These are phyloP conservation scores for Hippocampus mohnikei DNA, from an alignment of 2,113 vertebrate species.

Conservation along the genomic window DNA sequence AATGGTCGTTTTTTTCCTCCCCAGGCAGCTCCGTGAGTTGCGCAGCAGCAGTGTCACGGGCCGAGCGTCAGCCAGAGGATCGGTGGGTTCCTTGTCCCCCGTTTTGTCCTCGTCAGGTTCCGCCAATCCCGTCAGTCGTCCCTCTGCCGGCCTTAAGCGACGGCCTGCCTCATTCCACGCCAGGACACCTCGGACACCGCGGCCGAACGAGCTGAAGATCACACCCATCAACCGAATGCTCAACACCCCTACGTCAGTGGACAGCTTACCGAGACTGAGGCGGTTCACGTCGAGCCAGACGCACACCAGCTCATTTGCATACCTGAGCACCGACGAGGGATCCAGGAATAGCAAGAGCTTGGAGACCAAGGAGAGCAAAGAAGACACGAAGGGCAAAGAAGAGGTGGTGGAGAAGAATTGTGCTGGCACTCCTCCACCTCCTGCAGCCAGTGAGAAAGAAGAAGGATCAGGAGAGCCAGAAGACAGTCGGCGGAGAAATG, in stretches of 20 bases:
- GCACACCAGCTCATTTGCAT: slow-evolving; percentile 86
- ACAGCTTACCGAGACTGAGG: slow-evolving; percentile 89
- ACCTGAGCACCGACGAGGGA: slow-evolving; percentile 81
- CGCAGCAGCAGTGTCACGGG: slow-evolving; percentile 76
- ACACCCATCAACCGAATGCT: slow-evolving; percentile 88
- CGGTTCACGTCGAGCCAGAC: slow-evolving; percentile 87
- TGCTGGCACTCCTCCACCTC: slow-evolving; percentile 30
- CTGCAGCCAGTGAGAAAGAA: slow-evolving; percentile 36
- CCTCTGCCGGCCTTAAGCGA: slow-evolving; percentile 81
- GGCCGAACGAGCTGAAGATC: slow-evolving; percentile 89
- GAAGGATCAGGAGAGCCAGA: slow-evolving; percentile 10
- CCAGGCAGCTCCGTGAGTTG: slow-evolving; percentile 81
- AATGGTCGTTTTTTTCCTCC: slow-evolving; percentile 2
- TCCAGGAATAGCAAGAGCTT: slow-evolving; percentile 11
- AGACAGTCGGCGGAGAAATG: slow-evolving; percentile 3
- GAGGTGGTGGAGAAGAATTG: slow-evolving; percentile 16
- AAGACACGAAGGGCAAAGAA: slow-evolving; percentile 36
- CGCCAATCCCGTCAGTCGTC: slow-evolving; percentile 77
- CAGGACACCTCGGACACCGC: slow-evolving; percentile 85
- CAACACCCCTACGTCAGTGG: slow-evolving; percentile 89
- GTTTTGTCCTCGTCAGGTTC: slow-evolving; percentile 76
- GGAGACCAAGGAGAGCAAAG: slow-evolving; percentile 37
- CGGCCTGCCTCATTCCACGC: slow-evolving; percentile 83
- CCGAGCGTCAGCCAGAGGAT: slow-evolving; percentile 74
- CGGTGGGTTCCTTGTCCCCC: slow-evolving; percentile 77